Conservation (phyloP, 2,888 invertebrate species). For the Resseliella maxima region DNA sequence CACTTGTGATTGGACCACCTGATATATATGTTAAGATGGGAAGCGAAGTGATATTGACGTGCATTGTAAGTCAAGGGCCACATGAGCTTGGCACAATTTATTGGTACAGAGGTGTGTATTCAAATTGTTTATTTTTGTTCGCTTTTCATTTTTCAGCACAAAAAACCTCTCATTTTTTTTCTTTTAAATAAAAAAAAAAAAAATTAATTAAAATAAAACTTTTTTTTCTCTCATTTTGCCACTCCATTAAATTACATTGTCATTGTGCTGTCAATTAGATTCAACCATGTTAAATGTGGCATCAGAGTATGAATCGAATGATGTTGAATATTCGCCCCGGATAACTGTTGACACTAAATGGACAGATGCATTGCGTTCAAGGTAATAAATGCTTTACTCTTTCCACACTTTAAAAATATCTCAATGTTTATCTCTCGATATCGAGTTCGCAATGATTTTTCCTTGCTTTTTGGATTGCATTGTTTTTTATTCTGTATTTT, state of each 20-base stretch:
- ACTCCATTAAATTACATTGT: background rate
- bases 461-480: background rate
- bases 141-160: too few species aligned
- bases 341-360: slow-evolving; percentile 75
- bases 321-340: slow-evolving; percentile 58
- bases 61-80: slow-evolving; percentile 77
- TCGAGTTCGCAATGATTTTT: background rate
- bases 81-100: slow-evolving; percentile 78
- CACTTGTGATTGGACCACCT: slow-evolving; percentile 74
- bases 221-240: background rate
- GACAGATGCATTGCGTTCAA: slow-evolving; percentile 82
- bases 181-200: background rate
- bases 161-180: too few species aligned
- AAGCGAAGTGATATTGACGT: slow-evolving; percentile 77
- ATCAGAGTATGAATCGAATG: slow-evolving; percentile 57
- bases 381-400: slow-evolving; percentile 61
- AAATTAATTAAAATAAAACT: background rate
- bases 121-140: background rate
- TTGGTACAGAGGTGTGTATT: slow-evolving; percentile 74
- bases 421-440: background rate
- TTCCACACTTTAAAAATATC: background rate
- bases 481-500: background rate
- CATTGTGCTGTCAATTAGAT: slow-evolving; percentile 4
- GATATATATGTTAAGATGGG: slow-evolving; percentile 81
- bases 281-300: slow-evolving; percentile 43